Evolutionary conservation across 2,888 invertebrate species (phyloP), one percentile per base, ranked within the genome.

Genomic region (Cephonodes hylas): DNA sequence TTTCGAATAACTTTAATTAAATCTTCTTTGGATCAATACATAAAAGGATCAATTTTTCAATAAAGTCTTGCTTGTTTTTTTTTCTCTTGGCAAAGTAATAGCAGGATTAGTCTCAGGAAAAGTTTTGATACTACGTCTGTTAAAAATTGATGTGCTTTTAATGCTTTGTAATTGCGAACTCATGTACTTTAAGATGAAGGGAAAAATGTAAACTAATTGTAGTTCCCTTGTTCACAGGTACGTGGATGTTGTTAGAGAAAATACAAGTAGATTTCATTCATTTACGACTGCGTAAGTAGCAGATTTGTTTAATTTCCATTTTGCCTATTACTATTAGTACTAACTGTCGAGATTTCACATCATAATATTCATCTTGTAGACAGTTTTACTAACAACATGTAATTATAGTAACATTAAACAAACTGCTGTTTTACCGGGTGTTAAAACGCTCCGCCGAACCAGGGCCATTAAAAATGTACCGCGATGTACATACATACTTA

Each of bases 201-300:
- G n/a, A 34, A 34, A 10, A 13, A 44, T 53, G 60, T 42, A 15
- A 45, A n/a, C 34, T 18, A 61, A 60, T 44, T 74, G 62, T 45
- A 64, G 59, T 42, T 58, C 48, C 65, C 72, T 78, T 66, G 61
- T 79, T 88, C 83, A 1, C 89, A 91, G 91, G 91, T 91, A 91
- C 82, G 91, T 91, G 81, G 80, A 79, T 83, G 84, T 85, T 83
- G 84, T 80, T 86, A 88, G 81, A 86, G 84, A 86, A 86, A 82
- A 66, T 83, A 80, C 76, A 83, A 77, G 77, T 86, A 83, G 78
- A 80, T 85, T 78, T 81, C 79, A 79, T 85, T 82, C 76, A 79
- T 83, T 84, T 78, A 69, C 69, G 70, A 82, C 77, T 85, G 81
- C 81, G 89, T 91, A 88, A 91, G 91, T 90, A 86, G 84, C 77